Base-by-base conservation (phyloP, 1,140 invertebrate genomes). In the Brevipalpus yothersi region DNA sequence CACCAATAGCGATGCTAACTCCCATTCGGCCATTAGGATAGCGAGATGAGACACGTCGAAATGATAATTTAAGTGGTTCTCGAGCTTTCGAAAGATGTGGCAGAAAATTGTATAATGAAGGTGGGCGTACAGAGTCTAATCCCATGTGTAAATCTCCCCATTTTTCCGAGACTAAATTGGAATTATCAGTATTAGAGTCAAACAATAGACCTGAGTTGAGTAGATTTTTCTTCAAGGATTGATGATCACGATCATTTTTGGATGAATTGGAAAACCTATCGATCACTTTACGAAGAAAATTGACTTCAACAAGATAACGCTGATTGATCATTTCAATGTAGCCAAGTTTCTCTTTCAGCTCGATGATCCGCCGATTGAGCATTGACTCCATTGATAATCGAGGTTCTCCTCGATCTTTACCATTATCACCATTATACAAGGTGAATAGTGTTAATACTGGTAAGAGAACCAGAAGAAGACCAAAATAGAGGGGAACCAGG, bases 1-100 rank as follows among this genome's bases (percentile, higher is more conserved):
- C 76, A 15, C 86, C 90, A 23, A 94, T 73, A 0, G 93, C 83
- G 56, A 91, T 77, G 41, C 83, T 84, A 0, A 82, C 81, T 21
- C 31, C 19, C 8, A 39, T 17, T 43, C 45, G 47, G 5, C 53
- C 53, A n/a, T 55, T 55, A 15, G 31, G 40, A 42, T 23, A 45
- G n/a, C 21, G 21, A 45, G 57, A 31, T 31, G 43, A 41, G 15
- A 51, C 39, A 15, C 54, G 15, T 15, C 61, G 61, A 47, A 82
- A 86, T 10, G 82, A 80, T 9, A 89, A 85, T 49, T 79, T 75
- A 45, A 91, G 71, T 65, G 84, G 85, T 63, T 78, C 76, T 0
- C 82, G 80, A 68, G 84, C 79, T 53, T 83, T 80, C 51, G 87
- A 75, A 21, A 93, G 75, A 73, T 93, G 86, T 1, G 90, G 88